Percentiles rank a stretch among this genome's conserved stretches.
phyloP scores from a whole-genome alignment of 2,113 vertebrate species.

The Morone saxatilis region DNA sequence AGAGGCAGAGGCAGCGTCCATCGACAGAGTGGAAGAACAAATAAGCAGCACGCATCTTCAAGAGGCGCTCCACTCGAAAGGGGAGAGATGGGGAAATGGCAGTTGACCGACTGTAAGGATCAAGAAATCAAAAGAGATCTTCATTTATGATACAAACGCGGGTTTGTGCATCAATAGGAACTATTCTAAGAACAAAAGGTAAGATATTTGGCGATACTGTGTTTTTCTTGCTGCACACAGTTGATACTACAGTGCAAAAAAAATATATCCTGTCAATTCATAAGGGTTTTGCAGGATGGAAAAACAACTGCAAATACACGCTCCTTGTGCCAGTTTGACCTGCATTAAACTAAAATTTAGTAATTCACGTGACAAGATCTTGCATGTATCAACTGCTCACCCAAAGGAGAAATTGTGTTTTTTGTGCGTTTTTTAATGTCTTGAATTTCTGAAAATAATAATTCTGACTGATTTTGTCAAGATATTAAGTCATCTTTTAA shows the following conservation, averaged over 20 bases:
- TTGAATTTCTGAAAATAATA: not conserved
- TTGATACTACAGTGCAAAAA: not conserved
- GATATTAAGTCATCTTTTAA: not conserved
- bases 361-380: not conserved
- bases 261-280: not conserved
- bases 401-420: not conserved
- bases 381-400: not conserved
- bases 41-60: conserved; percentile 50
- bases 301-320: not conserved
- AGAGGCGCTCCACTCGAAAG: conserved; percentile 60
- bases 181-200: conserved; percentile 66
- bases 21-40: conserved; percentile 44
- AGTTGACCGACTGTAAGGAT: conserved; percentile 64
- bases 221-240: not conserved
- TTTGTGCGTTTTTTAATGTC: not conserved
- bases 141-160: conserved; percentile 73
- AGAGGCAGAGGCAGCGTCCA: conserved; percentile 44
- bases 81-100: conserved; percentile 81
- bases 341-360: not conserved
- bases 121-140: conserved; percentile 58
- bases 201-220: conserved; percentile 22
- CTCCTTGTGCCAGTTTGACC: not conserved
- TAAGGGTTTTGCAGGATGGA: not conserved
- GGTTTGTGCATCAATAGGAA: conserved; percentile 49
- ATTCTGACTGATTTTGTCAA: not conserved